A percentile compares a stretch with the other conserved stretches of the same genome.
Evolutionary conservation across 2,113 vertebrate genomes (phyloP).

Genomic region (Chaetodon trifascialis): DNA sequence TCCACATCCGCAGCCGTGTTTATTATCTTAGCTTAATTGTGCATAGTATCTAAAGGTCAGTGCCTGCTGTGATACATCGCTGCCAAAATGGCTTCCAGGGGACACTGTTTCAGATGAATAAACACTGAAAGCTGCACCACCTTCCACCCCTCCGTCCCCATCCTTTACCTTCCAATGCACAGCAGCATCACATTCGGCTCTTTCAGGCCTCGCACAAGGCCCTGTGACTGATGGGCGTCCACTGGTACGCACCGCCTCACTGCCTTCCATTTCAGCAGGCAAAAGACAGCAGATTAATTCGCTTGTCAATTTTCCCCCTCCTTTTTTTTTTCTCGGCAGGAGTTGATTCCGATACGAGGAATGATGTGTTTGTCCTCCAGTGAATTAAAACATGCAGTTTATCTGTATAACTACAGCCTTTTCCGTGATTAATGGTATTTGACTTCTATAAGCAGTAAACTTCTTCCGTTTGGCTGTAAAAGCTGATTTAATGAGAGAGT

Average conservation of each 20-base stretch:
- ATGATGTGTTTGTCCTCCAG: constrained; percentile 70
- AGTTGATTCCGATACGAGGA: constrained; percentile 66
- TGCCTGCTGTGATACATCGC: constrained; percentile 69
- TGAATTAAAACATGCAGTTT: constrained; percentile 72
- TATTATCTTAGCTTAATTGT: constrained; percentile 81
- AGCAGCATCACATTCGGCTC: constrained; percentile 45
- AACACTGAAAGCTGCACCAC: constrained; percentile 65
- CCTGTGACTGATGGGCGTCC: constrained; percentile 72
- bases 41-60: constrained; percentile 77
- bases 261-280: constrained; percentile 72
- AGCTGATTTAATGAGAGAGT: constrained; percentile 66
- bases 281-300: constrained; percentile 74
- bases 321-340: constrained; percentile 27
- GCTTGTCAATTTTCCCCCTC: constrained; percentile 39
- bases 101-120: constrained; percentile 75
- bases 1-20: constrained; percentile 57
- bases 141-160: constrained; percentile 45
- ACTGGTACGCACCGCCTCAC: constrained; percentile 61
- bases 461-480: constrained; percentile 65
- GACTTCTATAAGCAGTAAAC: constrained; percentile 70
- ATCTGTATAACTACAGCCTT: constrained; percentile 61
- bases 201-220: constrained; percentile 52
- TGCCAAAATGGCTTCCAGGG: constrained; percentile 77
- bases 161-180: constrained; percentile 54
- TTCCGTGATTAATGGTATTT: constrained; percentile 69